phyloP scores from a whole-genome alignment of 1,140 invertebrate species.

The Rhagoletis pomonella region DNA sequence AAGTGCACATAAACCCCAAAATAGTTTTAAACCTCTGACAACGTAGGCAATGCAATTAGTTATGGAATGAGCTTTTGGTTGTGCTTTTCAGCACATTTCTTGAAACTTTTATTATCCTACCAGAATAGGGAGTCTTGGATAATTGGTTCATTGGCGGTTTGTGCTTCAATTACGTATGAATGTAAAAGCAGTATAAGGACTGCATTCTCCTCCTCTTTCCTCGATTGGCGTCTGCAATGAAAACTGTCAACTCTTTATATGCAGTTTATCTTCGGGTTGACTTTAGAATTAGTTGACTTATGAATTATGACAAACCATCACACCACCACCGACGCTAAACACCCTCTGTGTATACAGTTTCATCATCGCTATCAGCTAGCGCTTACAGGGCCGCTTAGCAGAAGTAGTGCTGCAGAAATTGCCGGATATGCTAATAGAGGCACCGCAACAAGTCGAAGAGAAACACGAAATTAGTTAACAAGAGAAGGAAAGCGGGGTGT shows the following conservation, averaged over 20 bases:
- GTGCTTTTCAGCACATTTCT: background rate
- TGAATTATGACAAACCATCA: constrained; percentile 70
- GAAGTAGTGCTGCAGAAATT: constrained; percentile 43
- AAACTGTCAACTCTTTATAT: constrained; percentile 62
- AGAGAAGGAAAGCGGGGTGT: background rate
- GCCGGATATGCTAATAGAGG: constrained; percentile 73
- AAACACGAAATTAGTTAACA: background rate
- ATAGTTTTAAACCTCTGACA: no score
- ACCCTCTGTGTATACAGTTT: constrained; percentile 40
- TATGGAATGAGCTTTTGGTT: no score
- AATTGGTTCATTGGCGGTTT: constrained; percentile 4
- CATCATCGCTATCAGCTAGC: constrained; percentile 62
- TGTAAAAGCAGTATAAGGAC: background rate
- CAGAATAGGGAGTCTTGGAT: background rate
- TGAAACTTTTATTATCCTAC: background rate
- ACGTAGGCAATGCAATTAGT: no score
- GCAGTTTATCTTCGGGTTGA: constrained; percentile 58
- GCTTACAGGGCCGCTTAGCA: constrained; percentile 56
- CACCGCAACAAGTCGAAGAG: background rate
- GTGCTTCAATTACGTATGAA: constrained; percentile 1
- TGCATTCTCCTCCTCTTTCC: background rate
- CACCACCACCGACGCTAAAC: constrained; percentile 31
- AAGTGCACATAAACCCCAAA: no score
- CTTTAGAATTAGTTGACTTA: constrained; percentile 72
- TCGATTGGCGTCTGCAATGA: background rate